Conservation (phyloP, 2,113 vertebrate species). For the Nannospalax galili region DNA sequence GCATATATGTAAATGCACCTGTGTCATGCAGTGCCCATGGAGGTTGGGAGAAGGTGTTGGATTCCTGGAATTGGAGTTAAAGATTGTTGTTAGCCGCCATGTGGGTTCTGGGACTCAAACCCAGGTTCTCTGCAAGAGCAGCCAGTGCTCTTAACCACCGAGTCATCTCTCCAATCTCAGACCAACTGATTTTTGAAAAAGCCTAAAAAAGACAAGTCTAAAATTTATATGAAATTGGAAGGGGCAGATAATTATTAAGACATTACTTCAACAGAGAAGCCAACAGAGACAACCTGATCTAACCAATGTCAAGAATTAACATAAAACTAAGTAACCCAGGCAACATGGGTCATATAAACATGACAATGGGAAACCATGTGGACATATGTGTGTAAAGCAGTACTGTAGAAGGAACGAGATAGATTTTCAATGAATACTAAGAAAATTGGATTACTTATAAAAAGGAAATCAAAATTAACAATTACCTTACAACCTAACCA, state of each 20-base stretch:
- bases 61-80: too few species aligned
- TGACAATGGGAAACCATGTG: background rate
- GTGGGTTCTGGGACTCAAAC: too few species aligned
- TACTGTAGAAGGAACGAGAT: background rate
- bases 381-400: background rate
- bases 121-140: too few species aligned
- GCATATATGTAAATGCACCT: too few species aligned
- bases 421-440: background rate
- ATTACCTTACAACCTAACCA: background rate
- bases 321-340: background rate
- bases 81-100: too few species aligned
- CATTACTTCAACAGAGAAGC: background rate
- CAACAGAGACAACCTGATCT: background rate
- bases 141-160: too few species aligned
- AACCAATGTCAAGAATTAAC: background rate
- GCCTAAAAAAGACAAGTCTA: slow-evolving; percentile 3
- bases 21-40: too few species aligned
- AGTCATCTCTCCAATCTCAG: too few species aligned
- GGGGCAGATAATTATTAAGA: background rate
- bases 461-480: background rate
- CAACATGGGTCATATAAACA: background rate
- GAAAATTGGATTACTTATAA: background rate
- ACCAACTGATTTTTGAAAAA: background rate
- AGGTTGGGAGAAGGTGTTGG: too few species aligned
- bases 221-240: slow-evolving; percentile 26